Evolutionary conservation across 1,140 invertebrate genomes (phyloP).

Genomic region (Trinorchestia longiramus): DNA sequence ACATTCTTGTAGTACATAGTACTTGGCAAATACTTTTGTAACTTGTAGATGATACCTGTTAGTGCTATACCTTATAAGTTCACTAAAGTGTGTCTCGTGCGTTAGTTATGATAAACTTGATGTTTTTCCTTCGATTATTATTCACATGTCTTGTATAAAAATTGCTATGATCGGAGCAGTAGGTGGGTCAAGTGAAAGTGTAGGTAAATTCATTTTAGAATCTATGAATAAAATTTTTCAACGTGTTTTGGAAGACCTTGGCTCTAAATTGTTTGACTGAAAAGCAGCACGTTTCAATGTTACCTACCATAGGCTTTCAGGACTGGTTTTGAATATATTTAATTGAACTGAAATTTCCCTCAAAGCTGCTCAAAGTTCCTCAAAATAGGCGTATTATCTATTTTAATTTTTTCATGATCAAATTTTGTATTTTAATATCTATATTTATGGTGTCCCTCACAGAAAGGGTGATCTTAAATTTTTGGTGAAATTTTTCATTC

Average conservation of each 20-base stretch:
- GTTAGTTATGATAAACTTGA: not conserved
- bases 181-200: no score
- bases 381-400: not conserved
- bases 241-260: no score
- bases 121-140: not conserved
- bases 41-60: not conserved
- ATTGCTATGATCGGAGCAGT: not conserved
- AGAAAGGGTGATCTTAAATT: not conserved
- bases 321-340: not conserved
- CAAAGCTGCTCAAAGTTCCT: not conserved
- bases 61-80: not conserved
- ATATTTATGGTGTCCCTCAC: not conserved
- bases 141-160: not conserved
- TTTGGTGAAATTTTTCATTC: not conserved
- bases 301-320: not conserved
- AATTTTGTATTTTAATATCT: not conserved
- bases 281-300: no score
- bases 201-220: no score
- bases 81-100: not conserved
- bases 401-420: not conserved
- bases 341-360: not conserved
- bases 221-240: no score
- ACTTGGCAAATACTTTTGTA: not conserved
- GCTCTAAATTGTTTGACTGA: no score
- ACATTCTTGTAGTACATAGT: not conserved